Conservation (phyloP, 2,797 vertebrate species). For the Erpetoichthys calabaricus region DNA sequence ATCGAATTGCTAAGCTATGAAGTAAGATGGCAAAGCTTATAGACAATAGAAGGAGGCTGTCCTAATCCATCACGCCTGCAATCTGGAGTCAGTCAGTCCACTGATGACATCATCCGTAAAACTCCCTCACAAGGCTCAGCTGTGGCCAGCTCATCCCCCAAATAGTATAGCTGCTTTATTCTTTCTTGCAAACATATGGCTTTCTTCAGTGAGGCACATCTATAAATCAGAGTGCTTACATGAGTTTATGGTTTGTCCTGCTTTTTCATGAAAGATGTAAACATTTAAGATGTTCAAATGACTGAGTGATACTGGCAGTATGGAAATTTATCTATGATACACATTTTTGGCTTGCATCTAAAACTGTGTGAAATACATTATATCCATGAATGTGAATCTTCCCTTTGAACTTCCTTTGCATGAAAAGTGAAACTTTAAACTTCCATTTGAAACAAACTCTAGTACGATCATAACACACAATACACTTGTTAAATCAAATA, state of each 20-base stretch:
- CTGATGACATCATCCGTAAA: constrained; percentile 22
- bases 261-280: neutral
- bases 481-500: too few relatives aligned
- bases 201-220: neutral
- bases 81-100: constrained; percentile 5
- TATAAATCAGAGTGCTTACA: constrained; percentile 1
- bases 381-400: too few relatives aligned
- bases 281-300: constrained; percentile 1
- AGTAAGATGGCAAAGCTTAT: neutral
- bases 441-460: too few relatives aligned
- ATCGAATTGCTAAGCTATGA: neutral
- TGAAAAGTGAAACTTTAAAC: too few relatives aligned
- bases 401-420: too few relatives aligned
- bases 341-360: too few relatives aligned
- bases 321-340: too few relatives aligned
- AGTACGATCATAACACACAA: too few relatives aligned
- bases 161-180: constrained; percentile 7
- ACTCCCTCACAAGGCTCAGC: constrained; percentile 12
- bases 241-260: neutral
- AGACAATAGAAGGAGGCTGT: neutral
- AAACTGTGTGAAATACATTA: too few relatives aligned
- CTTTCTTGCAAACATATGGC: constrained; percentile 6
- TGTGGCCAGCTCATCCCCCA: constrained; percentile 14
- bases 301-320: too few relatives aligned
- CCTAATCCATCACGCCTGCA: neutral